Evolutionary conservation across 2,113 vertebrate genomes (phyloP), one percentile per base, ranked within the genome.

Genomic region (Zosterops pallidus): DNA sequence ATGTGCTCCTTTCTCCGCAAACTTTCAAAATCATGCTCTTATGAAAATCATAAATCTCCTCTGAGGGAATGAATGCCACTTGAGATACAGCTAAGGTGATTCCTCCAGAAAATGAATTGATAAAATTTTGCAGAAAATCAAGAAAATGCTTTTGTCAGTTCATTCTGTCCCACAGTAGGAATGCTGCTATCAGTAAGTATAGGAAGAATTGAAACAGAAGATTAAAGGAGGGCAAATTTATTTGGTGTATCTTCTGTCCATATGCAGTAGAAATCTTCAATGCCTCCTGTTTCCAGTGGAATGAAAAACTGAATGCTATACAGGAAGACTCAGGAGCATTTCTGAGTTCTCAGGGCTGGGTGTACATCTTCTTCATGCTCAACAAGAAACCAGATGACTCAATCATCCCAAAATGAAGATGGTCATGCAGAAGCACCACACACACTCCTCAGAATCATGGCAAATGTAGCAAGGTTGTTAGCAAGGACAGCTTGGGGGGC

Each of bases 41-140:
- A 90, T 12, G 53, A 93, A 90, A 94, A 89, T 55, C 47, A 71
- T 86, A 89, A 70, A 81, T 94, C 64, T 57, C 28, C 55, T 93
- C 33, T 52, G 31, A 86, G 41, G 35, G 47, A 77, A 86, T 39
- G 33, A 78, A 81, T 62, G 63, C 16, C 78, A 62, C 31, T 39
- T 75, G 60, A 53, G 26, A 86, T 72, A 86, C 29, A 86, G 59
- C 33, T 86, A 81, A 86, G 29, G 52, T 89, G 52, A 83, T 78
- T 90, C 19, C 15, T 81, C 8, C 29, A 75, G 47, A 56, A 70
- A 86, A 89, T 57, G 19, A 92, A 74, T 2, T 63, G 67, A 76
- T 57, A 65, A 56, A 65, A 77, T 29, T 65, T 79, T 85, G 42
- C 25, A 80, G 31, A 78, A 92, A 90, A 86, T 86, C 26, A 53